A percentile compares a stretch with the other conserved stretches of the same genome.
These are phyloP conservation scores for Cheirogaleus major DNA, from an alignment of 2,797 vertebrate species.

Conservation along the genomic window DNA sequence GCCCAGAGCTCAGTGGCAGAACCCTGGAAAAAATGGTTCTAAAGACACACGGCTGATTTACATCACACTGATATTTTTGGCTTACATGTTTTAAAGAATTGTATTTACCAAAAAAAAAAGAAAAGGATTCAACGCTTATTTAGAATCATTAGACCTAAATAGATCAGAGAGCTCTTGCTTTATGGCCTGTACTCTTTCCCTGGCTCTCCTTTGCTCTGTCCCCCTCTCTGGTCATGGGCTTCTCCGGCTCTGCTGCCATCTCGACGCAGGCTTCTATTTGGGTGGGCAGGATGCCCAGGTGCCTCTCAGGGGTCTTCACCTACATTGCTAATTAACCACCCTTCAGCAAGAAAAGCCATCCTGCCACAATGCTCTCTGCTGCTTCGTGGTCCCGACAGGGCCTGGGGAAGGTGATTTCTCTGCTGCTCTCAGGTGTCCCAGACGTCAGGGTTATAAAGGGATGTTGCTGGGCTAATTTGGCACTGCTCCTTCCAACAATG, in stretches of 20 bases:
- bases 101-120: neutral
- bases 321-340: conserved; percentile 64
- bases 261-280: neutral
- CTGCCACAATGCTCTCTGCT: neutral
- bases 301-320: conserved; percentile 60
- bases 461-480: conserved; percentile 64
- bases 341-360: fast-evolving
- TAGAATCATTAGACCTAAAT: neutral
- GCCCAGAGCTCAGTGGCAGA: neutral
- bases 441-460: neutral
- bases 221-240: neutral
- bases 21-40: neutral
- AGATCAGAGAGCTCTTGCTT: neutral
- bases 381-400: neutral
- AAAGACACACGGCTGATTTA: neutral
- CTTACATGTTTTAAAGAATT: neutral
- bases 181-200: neutral
- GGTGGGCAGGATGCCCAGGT: conserved; percentile 57
- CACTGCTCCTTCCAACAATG: conserved; percentile 67
- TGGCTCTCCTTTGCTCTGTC: neutral
- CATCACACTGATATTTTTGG: neutral
- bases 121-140: neutral
- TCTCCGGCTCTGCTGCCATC: neutral
- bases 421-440: neutral
- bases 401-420: neutral